These are phyloP conservation scores for Mantis religiosa DNA, from an alignment of 2,888 invertebrate species.

Conservation along the genomic window DNA sequence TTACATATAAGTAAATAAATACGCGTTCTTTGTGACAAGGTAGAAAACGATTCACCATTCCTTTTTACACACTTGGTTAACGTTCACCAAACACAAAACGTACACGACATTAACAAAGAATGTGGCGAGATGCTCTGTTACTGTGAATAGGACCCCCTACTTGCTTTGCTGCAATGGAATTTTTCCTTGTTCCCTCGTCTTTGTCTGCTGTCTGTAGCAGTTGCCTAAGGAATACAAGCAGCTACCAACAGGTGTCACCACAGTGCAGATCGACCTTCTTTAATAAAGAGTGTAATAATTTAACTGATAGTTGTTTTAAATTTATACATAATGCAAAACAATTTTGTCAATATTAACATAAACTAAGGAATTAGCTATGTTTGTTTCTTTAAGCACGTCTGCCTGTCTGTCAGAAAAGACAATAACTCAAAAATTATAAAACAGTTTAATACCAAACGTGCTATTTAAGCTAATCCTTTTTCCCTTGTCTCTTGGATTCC, in stretches of 20 bases:
- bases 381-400: no score
- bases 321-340: no score
- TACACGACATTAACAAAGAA: not conserved
- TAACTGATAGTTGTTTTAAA: no score
- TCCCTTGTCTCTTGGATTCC: no score
- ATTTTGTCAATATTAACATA: no score
- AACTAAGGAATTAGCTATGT: no score
- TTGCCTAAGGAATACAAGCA: not conserved
- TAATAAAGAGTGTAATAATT: no score
- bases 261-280: no score
- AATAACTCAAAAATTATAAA: no score
- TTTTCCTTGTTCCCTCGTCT: not conserved
- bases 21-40: not conserved
- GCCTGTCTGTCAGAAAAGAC: no score
- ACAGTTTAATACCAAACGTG: no score
- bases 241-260: not conserved
- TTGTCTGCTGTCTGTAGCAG: not conserved
- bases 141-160: not conserved
- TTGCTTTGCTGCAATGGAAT: not conserved
- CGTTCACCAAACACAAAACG: not conserved
- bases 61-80: not conserved
- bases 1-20: not conserved
- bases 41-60: not conserved
- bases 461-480: no score
- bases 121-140: not conserved